A percentile compares a stretch with the other conserved stretches of the same genome.
Evolutionary conservation across 92 coral and sea anemone species (phyloP).

Genomic region (Umimayanthus chanpuru): DNA sequence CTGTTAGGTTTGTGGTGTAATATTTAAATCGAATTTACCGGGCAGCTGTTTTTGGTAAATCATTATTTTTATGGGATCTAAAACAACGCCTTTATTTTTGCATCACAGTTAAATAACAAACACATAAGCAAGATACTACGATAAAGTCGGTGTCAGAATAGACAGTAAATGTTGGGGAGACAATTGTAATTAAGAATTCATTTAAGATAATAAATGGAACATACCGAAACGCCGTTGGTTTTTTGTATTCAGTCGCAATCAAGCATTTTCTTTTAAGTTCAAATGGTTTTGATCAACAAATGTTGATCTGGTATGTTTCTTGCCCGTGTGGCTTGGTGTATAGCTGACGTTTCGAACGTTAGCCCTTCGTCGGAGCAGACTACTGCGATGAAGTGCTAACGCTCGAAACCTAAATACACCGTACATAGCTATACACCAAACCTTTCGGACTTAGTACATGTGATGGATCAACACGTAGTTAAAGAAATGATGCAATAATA

Average conservation of each 20-base stretch:
- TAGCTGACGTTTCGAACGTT: too few species aligned
- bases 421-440: too few species aligned
- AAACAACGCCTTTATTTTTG: not conserved
- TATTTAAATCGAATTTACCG: not conserved
- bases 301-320: too few species aligned
- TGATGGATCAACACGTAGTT: too few species aligned
- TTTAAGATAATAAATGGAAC: not conserved
- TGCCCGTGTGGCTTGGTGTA: too few species aligned
- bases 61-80: not conserved
- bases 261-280: not conserved
- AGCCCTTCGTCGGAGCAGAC: too few species aligned
- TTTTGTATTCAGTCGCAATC: too few species aligned
- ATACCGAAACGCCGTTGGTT: not conserved
- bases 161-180: not conserved
- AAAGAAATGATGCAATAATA: not conserved
- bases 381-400: too few species aligned
- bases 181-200: not conserved
- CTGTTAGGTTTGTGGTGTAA: not conserved
- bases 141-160: not conserved
- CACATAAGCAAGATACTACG: not conserved
- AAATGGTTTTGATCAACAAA: too few species aligned
- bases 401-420: too few species aligned
- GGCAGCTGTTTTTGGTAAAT: not conserved
- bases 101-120: not conserved
- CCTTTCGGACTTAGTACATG: not conserved